Conservation (phyloP, 2,888 invertebrate genomes). For the Nysson spinosus region DNA sequence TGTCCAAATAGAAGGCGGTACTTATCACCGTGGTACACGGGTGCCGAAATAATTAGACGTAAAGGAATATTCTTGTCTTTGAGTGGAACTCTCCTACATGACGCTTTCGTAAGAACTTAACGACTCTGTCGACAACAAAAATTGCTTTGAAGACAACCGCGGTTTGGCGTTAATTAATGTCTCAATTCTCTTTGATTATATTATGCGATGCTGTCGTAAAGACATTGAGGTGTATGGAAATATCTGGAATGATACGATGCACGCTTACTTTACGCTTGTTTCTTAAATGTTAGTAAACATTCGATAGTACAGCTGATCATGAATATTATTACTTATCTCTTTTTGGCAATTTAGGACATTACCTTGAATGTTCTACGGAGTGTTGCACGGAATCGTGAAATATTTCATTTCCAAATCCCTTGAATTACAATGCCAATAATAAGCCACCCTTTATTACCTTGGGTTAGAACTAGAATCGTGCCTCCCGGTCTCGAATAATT, state of each 20-base stretch:
- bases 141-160: constrained; percentile 11
- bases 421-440: constrained; percentile 30
- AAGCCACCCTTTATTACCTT: constrained; percentile 52
- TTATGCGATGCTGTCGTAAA: neutral
- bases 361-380: no score
- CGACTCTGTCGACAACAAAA: constrained; percentile 4
- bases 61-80: constrained; percentile 1
- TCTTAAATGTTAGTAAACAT: no score
- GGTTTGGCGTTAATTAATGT: constrained; percentile 29
- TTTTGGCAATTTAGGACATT: no score
- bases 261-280: no score
- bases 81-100: neutral
- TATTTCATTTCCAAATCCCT: constrained; percentile 22
- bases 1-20: constrained; percentile 45
- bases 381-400: constrained; percentile 38
- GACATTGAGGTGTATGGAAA: no score
- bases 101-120: constrained; percentile 1
- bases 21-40: constrained; percentile 28
- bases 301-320: no score
- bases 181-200: constrained; percentile 31
- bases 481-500: no score
- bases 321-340: no score
- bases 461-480: no score
- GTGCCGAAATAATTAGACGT: constrained; percentile 42
- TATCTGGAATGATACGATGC: no score